A percentile compares a stretch with the other conserved stretches of the same genome.
phyloP scores from a whole-genome alignment of 2,888 invertebrate species.

The Acanthoscelides obtectus region DNA sequence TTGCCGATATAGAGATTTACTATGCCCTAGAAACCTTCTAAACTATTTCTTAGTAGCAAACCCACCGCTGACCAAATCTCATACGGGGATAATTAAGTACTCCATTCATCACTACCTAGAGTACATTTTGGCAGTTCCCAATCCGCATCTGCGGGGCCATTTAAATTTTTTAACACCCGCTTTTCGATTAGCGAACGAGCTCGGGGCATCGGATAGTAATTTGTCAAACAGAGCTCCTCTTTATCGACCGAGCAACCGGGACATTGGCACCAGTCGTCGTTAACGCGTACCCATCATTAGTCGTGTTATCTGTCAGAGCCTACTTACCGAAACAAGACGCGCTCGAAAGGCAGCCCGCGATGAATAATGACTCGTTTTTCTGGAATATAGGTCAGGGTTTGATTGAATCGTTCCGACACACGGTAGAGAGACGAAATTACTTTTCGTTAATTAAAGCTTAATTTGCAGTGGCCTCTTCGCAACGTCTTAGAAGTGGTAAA shows the following conservation, averaged over 20 bases:
- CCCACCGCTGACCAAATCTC: background rate
- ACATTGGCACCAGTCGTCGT: background rate
- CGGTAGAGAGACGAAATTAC: background rate
- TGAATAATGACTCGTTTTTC: background rate
- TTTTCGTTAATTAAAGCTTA: background rate
- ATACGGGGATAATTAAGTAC: background rate
- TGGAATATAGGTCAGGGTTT: background rate
- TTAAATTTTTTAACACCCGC: background rate
- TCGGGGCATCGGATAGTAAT: background rate
- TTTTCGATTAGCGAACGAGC: background rate
- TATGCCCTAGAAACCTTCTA: too few relatives aligned
- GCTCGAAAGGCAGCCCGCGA: background rate
- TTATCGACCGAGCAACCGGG: background rate
- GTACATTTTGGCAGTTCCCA: background rate
- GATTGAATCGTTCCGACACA: background rate
- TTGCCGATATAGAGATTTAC: too few relatives aligned
- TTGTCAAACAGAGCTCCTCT: background rate
- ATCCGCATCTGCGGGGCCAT: background rate
- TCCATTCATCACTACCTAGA: background rate
- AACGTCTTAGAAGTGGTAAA: too few relatives aligned
- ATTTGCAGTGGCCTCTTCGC: background rate
- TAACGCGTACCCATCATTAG: constrained; percentile 16
- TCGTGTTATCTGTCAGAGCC: constrained; percentile 21
- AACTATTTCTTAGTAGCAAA: too few relatives aligned
- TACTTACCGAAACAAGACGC: constrained; percentile 12